These are phyloP conservation scores for Stichodactyla mertensii DNA, from an alignment of 64 coral and sea anemone species.

Conservation along the genomic window DNA sequence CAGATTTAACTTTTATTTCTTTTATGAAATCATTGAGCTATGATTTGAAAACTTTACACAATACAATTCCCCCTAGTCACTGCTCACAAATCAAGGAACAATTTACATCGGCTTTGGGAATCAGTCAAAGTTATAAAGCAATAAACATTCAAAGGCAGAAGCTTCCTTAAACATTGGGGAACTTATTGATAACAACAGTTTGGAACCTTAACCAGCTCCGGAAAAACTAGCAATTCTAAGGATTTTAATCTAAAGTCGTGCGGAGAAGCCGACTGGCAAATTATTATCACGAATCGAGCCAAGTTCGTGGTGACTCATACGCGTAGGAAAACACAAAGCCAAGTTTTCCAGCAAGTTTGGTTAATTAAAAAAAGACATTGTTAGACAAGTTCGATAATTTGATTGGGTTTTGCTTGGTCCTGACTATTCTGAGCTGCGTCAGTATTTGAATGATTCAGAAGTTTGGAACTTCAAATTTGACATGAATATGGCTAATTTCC, in stretches of 20 bases:
- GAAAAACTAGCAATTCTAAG: constrained; percentile 33
- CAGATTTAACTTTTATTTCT: constrained; percentile 20
- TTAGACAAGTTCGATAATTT: background rate
- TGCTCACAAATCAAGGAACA: constrained; percentile 14
- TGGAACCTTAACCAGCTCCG: constrained; percentile 29
- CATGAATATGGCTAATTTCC: constrained; percentile 15
- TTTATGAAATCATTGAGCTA: constrained; percentile 12
- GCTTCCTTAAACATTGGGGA: constrained; percentile 61
- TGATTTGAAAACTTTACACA: constrained; percentile 8
- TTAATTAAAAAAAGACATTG: constrained; percentile 16
- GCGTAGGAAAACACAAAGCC: background rate
- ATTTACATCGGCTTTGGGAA: constrained; percentile 50
- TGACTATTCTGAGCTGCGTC: background rate
- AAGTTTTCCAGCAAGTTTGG: constrained; percentile 6
- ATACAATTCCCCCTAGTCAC: background rate
- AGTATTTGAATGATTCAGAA: background rate
- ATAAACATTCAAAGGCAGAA: constrained; percentile 68
- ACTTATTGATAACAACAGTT: constrained; percentile 62
- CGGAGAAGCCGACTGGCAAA: background rate
- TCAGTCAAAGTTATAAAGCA: constrained; percentile 38
- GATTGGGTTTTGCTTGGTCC: background rate
- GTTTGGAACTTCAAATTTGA: background rate
- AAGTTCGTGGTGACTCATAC: background rate
- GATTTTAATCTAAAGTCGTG: constrained; percentile 1
- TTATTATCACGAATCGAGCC: background rate